Conservation (phyloP, 2,113 vertebrate species). For the Dicentrarchus labrax region DNA sequence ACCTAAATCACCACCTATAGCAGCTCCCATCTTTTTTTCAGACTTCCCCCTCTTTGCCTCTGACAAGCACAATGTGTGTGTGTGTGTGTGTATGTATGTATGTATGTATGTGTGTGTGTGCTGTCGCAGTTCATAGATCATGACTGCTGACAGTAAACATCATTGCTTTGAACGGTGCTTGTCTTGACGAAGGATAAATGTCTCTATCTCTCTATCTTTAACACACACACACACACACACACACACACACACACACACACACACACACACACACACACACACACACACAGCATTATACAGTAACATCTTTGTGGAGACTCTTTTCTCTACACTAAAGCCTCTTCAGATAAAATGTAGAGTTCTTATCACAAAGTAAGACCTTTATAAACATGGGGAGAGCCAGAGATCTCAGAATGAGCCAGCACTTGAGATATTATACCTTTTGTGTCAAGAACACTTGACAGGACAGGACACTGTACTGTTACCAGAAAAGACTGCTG, state of each 20-base stretch:
- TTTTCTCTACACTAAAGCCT: not conserved
- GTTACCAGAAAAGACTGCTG: not conserved
- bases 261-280: not conserved
- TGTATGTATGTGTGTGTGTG: conserved; percentile 18
- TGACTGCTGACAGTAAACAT: conserved; percentile 47
- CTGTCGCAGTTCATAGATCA: conserved; percentile 29
- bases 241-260: not conserved
- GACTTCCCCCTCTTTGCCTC: not conserved
- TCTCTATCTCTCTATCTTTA: conserved; percentile 44
- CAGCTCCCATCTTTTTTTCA: conserved; percentile 20
- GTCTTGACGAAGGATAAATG: conserved; percentile 55
- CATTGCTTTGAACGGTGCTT: conserved; percentile 49
- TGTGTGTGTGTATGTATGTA: no score
- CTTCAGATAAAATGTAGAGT: conserved; percentile 23
- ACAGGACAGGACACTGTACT: not conserved
- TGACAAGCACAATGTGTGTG: not conserved
- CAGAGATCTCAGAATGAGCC: not conserved
- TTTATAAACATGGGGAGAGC: not conserved
- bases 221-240: conserved; percentile 1
- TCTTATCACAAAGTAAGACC: conserved; percentile 9
- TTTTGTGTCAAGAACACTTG: conserved; percentile 6
- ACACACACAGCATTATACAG: conserved; percentile 4
- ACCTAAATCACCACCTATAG: conserved; percentile 50
- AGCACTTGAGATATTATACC: conserved; percentile 9
- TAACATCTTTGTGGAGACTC: conserved; percentile 6